Evolutionary conservation across 2,888 invertebrate species (phyloP).

Genomic region (Herminia tarsipennalis): DNA sequence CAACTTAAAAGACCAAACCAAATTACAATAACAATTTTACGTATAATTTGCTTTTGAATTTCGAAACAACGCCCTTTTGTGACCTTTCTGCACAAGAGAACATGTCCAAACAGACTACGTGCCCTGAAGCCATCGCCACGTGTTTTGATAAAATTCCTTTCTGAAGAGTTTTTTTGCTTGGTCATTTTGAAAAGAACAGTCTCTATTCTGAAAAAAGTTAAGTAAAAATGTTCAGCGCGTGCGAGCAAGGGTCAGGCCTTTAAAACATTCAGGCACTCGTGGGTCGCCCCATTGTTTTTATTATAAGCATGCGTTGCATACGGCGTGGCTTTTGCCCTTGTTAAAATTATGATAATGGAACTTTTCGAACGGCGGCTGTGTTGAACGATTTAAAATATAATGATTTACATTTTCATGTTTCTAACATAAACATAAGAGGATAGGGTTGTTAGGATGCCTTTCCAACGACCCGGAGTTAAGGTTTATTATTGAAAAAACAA

Average conservation of each 20-base stretch:
- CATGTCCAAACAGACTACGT: constrained; percentile 1
- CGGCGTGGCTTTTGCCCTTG: constrained; percentile 63
- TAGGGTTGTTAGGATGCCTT: too few relatives aligned
- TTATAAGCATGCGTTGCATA: constrained; percentile 67
- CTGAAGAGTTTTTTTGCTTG: constrained; percentile 24
- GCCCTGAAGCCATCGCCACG: background rate
- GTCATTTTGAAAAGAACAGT: constrained; percentile 45
- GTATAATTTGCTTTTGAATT: too few relatives aligned
- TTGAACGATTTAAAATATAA: constrained; percentile 51
- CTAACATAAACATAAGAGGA: constrained; percentile 15
- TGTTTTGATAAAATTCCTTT: constrained; percentile 24
- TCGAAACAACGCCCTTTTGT: too few relatives aligned
- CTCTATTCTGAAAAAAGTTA: constrained; percentile 36
- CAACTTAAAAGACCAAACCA: too few relatives aligned
- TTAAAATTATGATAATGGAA: constrained; percentile 71
- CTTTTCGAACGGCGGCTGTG: constrained; percentile 55
- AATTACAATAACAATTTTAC: too few relatives aligned
- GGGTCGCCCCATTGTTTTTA: constrained; percentile 69
- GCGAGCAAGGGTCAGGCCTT: constrained; percentile 53
- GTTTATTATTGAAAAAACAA: too few relatives aligned
- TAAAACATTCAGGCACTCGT: constrained; percentile 69
- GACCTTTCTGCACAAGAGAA: too few relatives aligned
- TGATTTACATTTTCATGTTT: constrained; percentile 18
- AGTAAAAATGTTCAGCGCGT: constrained; percentile 54
- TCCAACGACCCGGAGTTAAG: too few relatives aligned